These are phyloP conservation scores for Gadus macrocephalus DNA, from an alignment of 2,113 vertebrate genomes.

Conservation along the genomic window DNA sequence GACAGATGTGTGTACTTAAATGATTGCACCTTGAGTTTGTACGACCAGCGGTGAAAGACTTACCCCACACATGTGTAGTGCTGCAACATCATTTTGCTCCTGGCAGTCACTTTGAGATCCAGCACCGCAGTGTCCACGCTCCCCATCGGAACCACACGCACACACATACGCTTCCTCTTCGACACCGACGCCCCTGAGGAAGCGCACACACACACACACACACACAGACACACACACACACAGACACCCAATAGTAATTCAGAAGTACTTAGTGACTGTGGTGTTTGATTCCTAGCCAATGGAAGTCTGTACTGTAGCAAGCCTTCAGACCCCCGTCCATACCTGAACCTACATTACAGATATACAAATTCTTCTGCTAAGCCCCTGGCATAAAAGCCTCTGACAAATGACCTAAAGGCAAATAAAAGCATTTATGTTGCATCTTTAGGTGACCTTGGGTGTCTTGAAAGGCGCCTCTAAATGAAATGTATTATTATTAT, in stretches of 20 bases:
- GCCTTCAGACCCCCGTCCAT: too few relatives aligned
- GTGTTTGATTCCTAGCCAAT: too few relatives aligned
- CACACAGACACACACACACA: slow-evolving; percentile 15
- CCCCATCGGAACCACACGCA: slow-evolving; percentile 66
- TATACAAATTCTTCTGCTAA: too few relatives aligned
- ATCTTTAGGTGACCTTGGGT: too few relatives aligned
- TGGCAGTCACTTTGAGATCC: slow-evolving; percentile 78
- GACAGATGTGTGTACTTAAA: too few relatives aligned
- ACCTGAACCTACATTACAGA: too few relatives aligned
- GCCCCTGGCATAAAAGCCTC: too few relatives aligned
- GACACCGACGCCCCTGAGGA: slow-evolving; percentile 69
- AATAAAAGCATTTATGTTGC: not conserved
- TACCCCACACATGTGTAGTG: slow-evolving; percentile 83
- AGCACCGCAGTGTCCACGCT: slow-evolving; percentile 71
- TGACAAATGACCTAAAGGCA: not conserved
- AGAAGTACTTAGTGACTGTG: too few relatives aligned
- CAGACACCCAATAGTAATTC: not conserved
- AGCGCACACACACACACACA: slow-evolving; percentile 23
- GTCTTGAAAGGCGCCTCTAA: too few relatives aligned
- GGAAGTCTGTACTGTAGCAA: too few relatives aligned
- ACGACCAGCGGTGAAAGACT: slow-evolving; percentile 9
- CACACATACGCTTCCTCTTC: slow-evolving; percentile 83
- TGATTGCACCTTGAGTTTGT: not conserved
- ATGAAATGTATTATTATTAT: too few relatives aligned
- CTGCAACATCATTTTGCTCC: slow-evolving; percentile 80